Percentiles rank a stretch among this genome's conserved stretches.
These are phyloP conservation scores for Miniopterus natalensis DNA, from an alignment of 2,113 vertebrate genomes.

Conservation along the genomic window DNA sequence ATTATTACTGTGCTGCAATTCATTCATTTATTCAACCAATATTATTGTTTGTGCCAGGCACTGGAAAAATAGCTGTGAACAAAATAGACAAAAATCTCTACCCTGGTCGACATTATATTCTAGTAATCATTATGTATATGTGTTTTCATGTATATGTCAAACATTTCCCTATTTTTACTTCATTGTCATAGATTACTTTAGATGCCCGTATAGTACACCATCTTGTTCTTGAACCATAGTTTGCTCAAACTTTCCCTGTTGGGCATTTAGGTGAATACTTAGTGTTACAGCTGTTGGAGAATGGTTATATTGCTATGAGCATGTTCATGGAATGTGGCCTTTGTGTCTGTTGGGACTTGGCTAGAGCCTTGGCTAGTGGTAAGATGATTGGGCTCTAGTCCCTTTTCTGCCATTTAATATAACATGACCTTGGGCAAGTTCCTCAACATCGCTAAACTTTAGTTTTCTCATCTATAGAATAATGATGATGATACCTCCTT, in stretches of 20 bases:
- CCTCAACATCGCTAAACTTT: background rate
- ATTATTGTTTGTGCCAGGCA: background rate
- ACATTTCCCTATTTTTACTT: slow-evolving; percentile 18
- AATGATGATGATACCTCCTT: background rate
- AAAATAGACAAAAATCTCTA: background rate
- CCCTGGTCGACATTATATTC: background rate
- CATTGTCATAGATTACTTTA: background rate
- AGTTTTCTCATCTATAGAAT: slow-evolving; percentile 23
- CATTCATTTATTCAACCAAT: background rate
- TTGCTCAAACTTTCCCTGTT: background rate
- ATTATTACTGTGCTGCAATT: slow-evolving; percentile 17
- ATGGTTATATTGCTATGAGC: background rate
- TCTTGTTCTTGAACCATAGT: slow-evolving; percentile 35
- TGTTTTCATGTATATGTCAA: background rate
- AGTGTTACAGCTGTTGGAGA: background rate
- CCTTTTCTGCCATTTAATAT: slow-evolving; percentile 34
- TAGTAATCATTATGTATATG: background rate
- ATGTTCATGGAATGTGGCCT: background rate
- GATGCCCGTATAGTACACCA: background rate
- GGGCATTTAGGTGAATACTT: slow-evolving; percentile 25
- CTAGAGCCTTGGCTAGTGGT: background rate
- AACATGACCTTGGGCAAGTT: background rate
- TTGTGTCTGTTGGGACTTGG: background rate
- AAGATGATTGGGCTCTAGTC: background rate
- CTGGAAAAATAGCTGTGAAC: background rate